Conservation (phyloP, 2,113 vertebrate genomes). For the Saguinus imperator region DNA sequence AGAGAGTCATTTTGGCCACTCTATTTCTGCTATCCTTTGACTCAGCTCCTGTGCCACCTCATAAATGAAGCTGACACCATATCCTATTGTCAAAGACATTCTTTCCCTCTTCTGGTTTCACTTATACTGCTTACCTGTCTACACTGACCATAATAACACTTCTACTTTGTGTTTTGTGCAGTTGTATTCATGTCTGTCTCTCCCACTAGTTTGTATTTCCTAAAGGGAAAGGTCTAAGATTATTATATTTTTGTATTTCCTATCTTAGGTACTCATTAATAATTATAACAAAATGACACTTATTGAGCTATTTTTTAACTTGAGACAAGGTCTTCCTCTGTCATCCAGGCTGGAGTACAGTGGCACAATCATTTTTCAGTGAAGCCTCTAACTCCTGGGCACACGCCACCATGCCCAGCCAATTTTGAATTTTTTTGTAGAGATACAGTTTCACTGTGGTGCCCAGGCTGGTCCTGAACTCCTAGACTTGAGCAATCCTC, state of each 20-base stretch:
- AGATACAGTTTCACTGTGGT: too few species aligned
- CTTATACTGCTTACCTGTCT: neutral
- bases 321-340: too few species aligned
- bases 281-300: neutral
- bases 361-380: too few species aligned
- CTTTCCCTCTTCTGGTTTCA: neutral
- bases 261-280: neutral
- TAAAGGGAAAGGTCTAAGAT: neutral
- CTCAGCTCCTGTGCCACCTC: neutral
- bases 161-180: neutral
- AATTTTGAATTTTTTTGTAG: too few species aligned
- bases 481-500: too few species aligned
- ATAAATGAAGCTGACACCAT: neutral
- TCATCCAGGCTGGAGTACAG: too few species aligned
- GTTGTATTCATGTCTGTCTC: neutral
- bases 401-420: too few species aligned
- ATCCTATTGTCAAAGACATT: neutral
- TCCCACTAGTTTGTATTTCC: neutral
- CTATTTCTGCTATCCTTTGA: fast-evolving
- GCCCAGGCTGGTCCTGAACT: too few species aligned
- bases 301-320: neutral
- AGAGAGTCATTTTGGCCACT: neutral
- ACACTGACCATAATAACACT: neutral
- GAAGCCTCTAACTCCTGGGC: too few species aligned
- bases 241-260: neutral